Base-by-base conservation (phyloP, 2,113 vertebrate species). In the Lanius ludovicianus region DNA sequence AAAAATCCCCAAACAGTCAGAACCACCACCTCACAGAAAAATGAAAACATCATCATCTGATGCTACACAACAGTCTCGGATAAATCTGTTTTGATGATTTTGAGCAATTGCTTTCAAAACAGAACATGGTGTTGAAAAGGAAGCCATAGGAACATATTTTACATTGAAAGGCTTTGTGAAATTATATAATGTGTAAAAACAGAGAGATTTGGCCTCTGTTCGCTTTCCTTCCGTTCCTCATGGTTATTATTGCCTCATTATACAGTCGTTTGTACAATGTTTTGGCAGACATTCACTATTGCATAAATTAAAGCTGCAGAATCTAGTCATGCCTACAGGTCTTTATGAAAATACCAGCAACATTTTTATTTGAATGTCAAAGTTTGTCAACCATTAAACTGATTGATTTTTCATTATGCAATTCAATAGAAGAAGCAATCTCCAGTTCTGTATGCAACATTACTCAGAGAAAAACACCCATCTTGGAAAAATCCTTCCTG, bases 321-420 rank as follows among this genome's bases (percentile, higher is more conserved):
- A 96, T 95, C 69, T 96, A 70, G 25, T 97, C 97, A 97, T 98
- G 97, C 97, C 96, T 97, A 97, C 96, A 97, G 95, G 96, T 98
- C 91, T 97, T 97, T 96, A 97, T 95, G 96, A 97, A 98, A 98
- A 98, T 95, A 97, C 80, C 92, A 96, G 95, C 80, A 98, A 97
- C 95, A 93, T 97, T 98, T 98, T 97, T 96, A 98, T 97, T 97
- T 97, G 97, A 98, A 98, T 98, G 97, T 98, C 97, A 98, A 97
- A 94, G 90, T 98, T 98, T 98, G 95, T 98, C 97, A 98, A 97
- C 97, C 98, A 98, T 98, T 98, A 98, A 97, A 96, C 95, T 94
- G 97, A 98, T 96, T 95, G 97, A 97, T 98, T 98, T 98, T 98
- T 98, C 96, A 97, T 98, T 97, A 98, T 81, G 95, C 90, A 97